These are phyloP conservation scores for Cyrtodaria siliqua DNA, from an alignment of 2,888 invertebrate genomes.

Conservation along the genomic window DNA sequence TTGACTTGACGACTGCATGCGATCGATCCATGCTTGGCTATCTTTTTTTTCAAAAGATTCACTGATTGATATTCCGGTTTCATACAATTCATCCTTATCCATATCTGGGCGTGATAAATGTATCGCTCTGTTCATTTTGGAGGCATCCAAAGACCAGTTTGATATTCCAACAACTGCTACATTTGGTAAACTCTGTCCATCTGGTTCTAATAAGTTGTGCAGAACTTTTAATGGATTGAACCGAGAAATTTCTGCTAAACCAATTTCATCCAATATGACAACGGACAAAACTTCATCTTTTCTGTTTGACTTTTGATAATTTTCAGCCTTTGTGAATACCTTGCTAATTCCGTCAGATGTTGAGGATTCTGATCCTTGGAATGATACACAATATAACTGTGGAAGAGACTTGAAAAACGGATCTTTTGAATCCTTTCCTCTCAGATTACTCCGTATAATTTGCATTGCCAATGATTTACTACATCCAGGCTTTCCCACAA, in stretches of 20 bases:
- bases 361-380: conserved; percentile 75
- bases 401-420: conserved; percentile 65
- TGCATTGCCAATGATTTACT: conserved; percentile 76
- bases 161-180: conserved; percentile 77
- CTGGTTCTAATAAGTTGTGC: conserved; percentile 74
- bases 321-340: conserved; percentile 73
- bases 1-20: background rate
- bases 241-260: conserved; percentile 75
- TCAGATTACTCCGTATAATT: conserved; percentile 68
- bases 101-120: conserved; percentile 75
- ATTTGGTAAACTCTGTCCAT: conserved; percentile 58
- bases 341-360: conserved; percentile 77
- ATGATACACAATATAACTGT: conserved; percentile 71
- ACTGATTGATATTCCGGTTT: conserved; percentile 70
- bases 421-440: conserved; percentile 73
- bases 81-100: conserved; percentile 68
- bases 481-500: conserved; percentile 77
- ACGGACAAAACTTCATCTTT: conserved; percentile 68
- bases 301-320: conserved; percentile 62
- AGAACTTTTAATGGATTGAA: conserved; percentile 78
- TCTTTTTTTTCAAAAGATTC: conserved; percentile 32
- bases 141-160: conserved; percentile 78
- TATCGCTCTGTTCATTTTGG: conserved; percentile 80
- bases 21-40: background rate
- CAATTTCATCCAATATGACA: conserved; percentile 78